A percentile compares a stretch with the other conserved stretches of the same genome.
phyloP scores from a whole-genome alignment of 1,140 invertebrate species.

The Adelges cooleyi region DNA sequence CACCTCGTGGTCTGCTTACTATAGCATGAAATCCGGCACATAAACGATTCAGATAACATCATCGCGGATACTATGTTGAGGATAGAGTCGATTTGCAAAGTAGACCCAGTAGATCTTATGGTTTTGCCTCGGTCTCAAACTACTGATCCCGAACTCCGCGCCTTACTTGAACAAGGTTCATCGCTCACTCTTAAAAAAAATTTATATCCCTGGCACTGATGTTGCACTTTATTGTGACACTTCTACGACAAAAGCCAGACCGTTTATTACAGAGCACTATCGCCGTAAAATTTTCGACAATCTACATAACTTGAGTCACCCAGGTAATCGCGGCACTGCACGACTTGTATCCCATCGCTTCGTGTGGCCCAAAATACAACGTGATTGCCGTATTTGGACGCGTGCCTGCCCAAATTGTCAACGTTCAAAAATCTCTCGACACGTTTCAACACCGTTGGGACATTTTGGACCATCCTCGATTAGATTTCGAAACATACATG shows the following conservation, averaged over 20 bases:
- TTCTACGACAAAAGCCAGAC: constrained; percentile 28
- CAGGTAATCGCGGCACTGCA: constrained; percentile 31
- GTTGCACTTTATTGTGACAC: constrained; percentile 33
- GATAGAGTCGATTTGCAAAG: background rate
- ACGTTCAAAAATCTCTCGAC: constrained; percentile 33
- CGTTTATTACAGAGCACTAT: constrained; percentile 33
- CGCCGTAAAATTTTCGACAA: constrained; percentile 32
- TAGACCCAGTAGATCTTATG: background rate
- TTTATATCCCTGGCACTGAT: constrained; percentile 1
- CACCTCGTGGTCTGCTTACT: background rate
- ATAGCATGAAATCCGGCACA: constrained; percentile 35
- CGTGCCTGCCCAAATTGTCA: constrained; percentile 34
- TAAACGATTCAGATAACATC: constrained; percentile 36
- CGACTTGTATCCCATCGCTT: constrained; percentile 37
- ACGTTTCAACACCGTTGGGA: background rate
- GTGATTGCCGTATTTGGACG: constrained; percentile 33
- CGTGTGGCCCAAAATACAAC: constrained; percentile 39
- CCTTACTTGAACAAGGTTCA: background rate
- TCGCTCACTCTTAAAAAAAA: background rate
- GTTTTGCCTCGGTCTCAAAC: background rate
- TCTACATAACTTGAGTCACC: constrained; percentile 34
- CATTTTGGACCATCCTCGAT: background rate
- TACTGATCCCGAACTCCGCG: background rate
- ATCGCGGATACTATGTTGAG: constrained; percentile 32
- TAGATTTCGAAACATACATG: constrained; percentile 34